phyloP scores from a whole-genome alignment of 2,113 vertebrate species.

The Gila orcuttii region DNA sequence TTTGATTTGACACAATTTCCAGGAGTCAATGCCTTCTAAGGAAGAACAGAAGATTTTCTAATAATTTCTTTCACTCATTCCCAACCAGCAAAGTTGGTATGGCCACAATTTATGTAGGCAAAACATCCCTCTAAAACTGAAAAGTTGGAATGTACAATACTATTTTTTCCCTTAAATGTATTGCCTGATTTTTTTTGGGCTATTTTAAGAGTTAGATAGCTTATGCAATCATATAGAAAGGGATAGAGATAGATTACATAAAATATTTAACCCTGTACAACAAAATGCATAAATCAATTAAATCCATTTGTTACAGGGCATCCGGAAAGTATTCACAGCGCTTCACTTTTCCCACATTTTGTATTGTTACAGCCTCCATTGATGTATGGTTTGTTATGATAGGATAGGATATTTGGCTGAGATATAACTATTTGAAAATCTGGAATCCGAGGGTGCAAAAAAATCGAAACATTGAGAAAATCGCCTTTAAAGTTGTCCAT shows the following conservation, averaged over 20 bases:
- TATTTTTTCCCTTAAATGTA: background rate
- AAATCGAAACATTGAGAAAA: too few species aligned
- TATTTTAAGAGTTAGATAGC: background rate
- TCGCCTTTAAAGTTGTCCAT: too few species aligned
- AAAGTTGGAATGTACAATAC: background rate
- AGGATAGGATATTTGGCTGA: too few species aligned
- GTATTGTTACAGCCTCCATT: too few species aligned
- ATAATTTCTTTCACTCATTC: background rate
- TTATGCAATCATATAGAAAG: background rate
- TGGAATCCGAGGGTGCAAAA: too few species aligned
- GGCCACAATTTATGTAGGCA: background rate
- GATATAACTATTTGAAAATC: too few species aligned
- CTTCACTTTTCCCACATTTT: too few species aligned
- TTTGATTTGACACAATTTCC: background rate
- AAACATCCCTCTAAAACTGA: background rate
- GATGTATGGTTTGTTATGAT: too few species aligned
- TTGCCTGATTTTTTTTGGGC: background rate
- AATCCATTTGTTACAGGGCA: too few species aligned
- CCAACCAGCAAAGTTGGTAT: background rate
- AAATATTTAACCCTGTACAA: background rate
- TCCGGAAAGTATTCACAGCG: too few species aligned
- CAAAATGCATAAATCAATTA: too few species aligned
- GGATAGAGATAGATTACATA: background rate
- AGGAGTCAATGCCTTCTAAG: background rate
- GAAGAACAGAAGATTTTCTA: background rate